Percentiles rank a stretch among this genome's conserved stretches.
These are phyloP conservation scores for Alosa alosa DNA, from an alignment of 2,113 vertebrate genomes.

Conservation along the genomic window DNA sequence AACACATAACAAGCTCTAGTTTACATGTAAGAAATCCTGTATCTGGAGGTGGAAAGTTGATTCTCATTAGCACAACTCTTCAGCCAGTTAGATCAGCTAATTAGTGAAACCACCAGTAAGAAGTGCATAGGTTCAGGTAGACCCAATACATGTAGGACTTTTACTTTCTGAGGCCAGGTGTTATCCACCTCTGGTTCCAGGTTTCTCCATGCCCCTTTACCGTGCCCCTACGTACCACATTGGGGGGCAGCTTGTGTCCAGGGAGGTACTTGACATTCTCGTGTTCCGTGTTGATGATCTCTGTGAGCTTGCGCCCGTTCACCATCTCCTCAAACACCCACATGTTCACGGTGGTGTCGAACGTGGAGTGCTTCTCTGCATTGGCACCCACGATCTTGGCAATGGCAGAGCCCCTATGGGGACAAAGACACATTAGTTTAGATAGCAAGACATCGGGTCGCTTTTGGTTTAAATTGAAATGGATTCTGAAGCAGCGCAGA, in stretches of 20 bases:
- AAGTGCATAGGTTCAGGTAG: too few relatives aligned
- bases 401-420: conserved; percentile 90
- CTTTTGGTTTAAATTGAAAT: too few relatives aligned
- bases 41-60: too few relatives aligned
- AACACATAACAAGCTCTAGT: neutral
- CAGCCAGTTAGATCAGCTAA: too few relatives aligned
- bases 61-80: too few relatives aligned
- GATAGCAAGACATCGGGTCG: neutral
- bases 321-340: conserved; percentile 95
- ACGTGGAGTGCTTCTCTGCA: conserved; percentile 74
- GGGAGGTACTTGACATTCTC: conserved; percentile 95
- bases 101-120: too few relatives aligned
- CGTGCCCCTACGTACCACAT: conserved; percentile 79
- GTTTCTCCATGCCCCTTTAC: neutral
- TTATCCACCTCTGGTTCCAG: too few relatives aligned
- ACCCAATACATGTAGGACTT: too few relatives aligned
- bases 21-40: too few relatives aligned
- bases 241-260: conserved; percentile 89
- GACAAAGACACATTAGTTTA: neutral
- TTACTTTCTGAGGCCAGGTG: too few relatives aligned
- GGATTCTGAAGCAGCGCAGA: neutral
- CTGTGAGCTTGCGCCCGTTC: conserved; percentile 81
- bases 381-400: conserved; percentile 92
- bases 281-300: conserved; percentile 93
- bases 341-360: conserved; percentile 86